Conservation (phyloP, 30 jellyfish, hydroid and myxozoan genomes). For the Phacellophora camtschatica region DNA sequence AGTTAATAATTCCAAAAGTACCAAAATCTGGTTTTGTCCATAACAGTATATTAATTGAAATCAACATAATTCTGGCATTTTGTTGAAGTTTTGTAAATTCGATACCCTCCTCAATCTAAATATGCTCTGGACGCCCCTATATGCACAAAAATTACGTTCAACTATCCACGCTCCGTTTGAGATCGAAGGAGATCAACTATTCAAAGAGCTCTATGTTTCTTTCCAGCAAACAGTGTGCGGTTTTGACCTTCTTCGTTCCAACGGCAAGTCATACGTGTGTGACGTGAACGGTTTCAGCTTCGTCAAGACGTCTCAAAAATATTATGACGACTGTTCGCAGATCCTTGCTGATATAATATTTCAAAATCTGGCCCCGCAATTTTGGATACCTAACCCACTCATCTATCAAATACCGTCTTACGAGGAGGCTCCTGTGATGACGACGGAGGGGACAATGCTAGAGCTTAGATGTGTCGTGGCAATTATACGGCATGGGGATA, state of each 20-base stretch:
- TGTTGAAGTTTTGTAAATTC: no score
- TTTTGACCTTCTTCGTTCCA: conserved; percentile 92
- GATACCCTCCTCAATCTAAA: no score
- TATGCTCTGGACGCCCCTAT: no score
- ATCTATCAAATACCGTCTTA: conserved; percentile 47
- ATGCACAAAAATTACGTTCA: no score
- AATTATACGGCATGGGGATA: conserved; percentile 96
- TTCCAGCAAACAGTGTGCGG: conserved; percentile 99
- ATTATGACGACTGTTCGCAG: conserved; percentile 98
- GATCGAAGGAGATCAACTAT: no score
- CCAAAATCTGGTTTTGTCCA: no score
- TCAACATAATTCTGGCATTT: no score
- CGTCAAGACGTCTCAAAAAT: conserved; percentile 95
- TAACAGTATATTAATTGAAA: no score
- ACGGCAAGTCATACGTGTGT: conserved; percentile 90
- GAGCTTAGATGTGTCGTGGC: conserved; percentile 98
- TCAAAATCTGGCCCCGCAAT: conserved; percentile 94
- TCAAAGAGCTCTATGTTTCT: no score
- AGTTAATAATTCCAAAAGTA: no score
- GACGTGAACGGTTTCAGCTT: conserved; percentile 99
- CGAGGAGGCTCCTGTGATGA: conserved; percentile 81
- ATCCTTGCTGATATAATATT: conserved; percentile 85
- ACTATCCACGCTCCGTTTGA: no score
- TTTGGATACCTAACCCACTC: conserved; percentile 94
- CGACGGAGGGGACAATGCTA: conserved; percentile 81